Conservation (phyloP, 1,140 invertebrate genomes). For the Drosophila burlai region DNA sequence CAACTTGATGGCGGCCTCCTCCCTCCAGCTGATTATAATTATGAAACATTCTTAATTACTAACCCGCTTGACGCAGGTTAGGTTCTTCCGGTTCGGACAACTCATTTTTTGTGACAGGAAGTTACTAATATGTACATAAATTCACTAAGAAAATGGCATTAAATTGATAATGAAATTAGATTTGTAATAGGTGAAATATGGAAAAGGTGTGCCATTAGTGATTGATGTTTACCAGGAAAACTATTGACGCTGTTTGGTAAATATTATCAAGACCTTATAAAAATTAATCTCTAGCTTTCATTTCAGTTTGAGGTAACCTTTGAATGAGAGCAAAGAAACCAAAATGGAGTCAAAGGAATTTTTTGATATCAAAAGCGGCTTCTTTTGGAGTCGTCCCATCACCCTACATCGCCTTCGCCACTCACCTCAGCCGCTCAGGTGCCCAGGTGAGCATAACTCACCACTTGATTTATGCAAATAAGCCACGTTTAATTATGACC, state of each 20-base stretch:
- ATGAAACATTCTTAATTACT: conserved; percentile 49
- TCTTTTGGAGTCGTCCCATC: conserved; percentile 32
- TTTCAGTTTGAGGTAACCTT: background rate
- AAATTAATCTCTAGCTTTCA: background rate
- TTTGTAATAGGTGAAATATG: background rate
- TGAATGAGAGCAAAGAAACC: background rate
- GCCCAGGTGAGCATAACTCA: conserved; percentile 44
- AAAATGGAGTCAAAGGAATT: conserved; percentile 12
- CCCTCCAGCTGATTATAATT: conserved; percentile 40
- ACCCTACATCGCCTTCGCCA: conserved; percentile 30
- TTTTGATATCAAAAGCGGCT: conserved; percentile 18
- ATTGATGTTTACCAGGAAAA: conserved; percentile 7
- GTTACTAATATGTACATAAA: conserved; percentile 11
- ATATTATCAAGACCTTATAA: background rate
- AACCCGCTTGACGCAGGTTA: conserved; percentile 30
- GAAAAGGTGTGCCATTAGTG: background rate
- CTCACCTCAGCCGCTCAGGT: conserved; percentile 22
- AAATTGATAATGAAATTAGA: conserved; percentile 28
- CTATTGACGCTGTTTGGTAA: background rate
- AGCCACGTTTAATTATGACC: conserved; percentile 74
- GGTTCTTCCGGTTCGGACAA: conserved; percentile 26
- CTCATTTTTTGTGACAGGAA: conserved; percentile 28
- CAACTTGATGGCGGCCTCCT: conserved; percentile 14
- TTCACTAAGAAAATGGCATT: conserved; percentile 3
- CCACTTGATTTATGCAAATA: conserved; percentile 73